Percentiles rank a stretch among this genome's conserved stretches.
Conservation (phyloP, 2,888 invertebrate genomes). For the Limnephilus auricula region DNA sequence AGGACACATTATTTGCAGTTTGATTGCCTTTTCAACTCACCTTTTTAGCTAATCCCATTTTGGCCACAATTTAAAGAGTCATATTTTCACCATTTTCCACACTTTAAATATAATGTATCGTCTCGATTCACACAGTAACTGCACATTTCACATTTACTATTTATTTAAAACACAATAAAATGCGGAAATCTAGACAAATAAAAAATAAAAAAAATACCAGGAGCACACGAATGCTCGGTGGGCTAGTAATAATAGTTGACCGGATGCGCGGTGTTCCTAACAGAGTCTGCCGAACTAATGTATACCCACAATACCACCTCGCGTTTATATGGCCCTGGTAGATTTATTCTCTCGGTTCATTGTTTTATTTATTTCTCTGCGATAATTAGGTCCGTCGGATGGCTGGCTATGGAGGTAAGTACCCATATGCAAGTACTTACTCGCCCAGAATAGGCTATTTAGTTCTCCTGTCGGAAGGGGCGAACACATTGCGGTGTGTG, state of each 20-base stretch:
- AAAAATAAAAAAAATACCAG: slow-evolving; percentile 19
- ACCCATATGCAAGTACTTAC: slow-evolving; percentile 15
- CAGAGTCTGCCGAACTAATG: slow-evolving; percentile 60
- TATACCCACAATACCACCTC: slow-evolving; percentile 50
- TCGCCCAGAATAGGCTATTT: slow-evolving; percentile 34
- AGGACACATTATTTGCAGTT: background rate
- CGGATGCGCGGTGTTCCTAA: slow-evolving; percentile 61
- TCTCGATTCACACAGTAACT: background rate
- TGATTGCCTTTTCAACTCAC: background rate
- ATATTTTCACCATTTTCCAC: slow-evolving; percentile 38
- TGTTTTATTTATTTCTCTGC: slow-evolving; percentile 56
- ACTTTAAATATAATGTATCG: background rate
- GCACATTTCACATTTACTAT: background rate
- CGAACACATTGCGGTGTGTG: slow-evolving; percentile 10
- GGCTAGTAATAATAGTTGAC: slow-evolving; percentile 16
- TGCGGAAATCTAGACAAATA: background rate
- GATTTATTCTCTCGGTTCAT: slow-evolving; percentile 60
- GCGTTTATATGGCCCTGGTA: slow-evolving; percentile 62
- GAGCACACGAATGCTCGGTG: slow-evolving; percentile 34
- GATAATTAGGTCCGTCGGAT: slow-evolving; percentile 56
- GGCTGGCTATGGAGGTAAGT: slow-evolving; percentile 23
- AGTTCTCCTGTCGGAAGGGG: slow-evolving; percentile 28
- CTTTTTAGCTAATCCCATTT: slow-evolving; percentile 29
- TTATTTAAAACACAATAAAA: background rate
- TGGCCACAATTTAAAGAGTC: slow-evolving; percentile 7